These are phyloP conservation scores for Idaea biselata DNA, from an alignment of 2,888 invertebrate genomes.

Conservation along the genomic window DNA sequence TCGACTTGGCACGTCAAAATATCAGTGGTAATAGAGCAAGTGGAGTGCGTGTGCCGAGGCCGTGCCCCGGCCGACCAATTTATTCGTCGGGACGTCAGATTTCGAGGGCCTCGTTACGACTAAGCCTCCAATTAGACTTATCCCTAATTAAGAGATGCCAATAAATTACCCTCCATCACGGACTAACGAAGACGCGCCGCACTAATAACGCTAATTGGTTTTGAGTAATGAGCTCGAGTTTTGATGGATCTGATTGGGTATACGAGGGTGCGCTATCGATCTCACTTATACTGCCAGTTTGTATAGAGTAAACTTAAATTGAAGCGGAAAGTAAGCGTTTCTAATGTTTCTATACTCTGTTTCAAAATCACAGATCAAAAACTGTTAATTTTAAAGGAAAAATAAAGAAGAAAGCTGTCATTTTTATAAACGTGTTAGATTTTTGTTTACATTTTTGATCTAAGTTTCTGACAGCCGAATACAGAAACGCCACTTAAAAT, in stretches of 20 bases:
- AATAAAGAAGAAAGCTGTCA: too few relatives aligned
- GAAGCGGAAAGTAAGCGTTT: neutral
- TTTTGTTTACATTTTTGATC: too few relatives aligned
- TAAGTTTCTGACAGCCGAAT: too few relatives aligned
- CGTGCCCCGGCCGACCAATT: constrained; percentile 68
- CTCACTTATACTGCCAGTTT: constrained; percentile 15
- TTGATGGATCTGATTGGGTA: constrained; percentile 75
- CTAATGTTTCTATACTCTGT: too few relatives aligned
- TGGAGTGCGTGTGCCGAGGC: constrained; percentile 59
- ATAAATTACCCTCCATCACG: constrained; percentile 82
- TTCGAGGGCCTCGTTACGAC: constrained; percentile 81
- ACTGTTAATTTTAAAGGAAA: too few relatives aligned
- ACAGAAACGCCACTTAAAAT: too few relatives aligned
- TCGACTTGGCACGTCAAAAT: constrained; percentile 66
- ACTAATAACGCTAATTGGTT: constrained; percentile 81
- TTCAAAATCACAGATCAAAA: too few relatives aligned
- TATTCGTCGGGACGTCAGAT: constrained; percentile 79
- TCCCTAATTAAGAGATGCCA: constrained; percentile 83
- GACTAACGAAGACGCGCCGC: constrained; percentile 80
- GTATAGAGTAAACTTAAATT: neutral
- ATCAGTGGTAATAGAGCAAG: constrained; percentile 61
- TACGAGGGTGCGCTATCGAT: constrained; percentile 60
- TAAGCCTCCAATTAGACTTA: constrained; percentile 83
- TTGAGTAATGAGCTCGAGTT: constrained; percentile 80
- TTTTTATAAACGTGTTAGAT: too few relatives aligned